Evolutionary conservation across 2,113 vertebrate species (phyloP), one percentile per base, ranked within the genome.

Genomic region (Ginglymostoma cirratum): DNA sequence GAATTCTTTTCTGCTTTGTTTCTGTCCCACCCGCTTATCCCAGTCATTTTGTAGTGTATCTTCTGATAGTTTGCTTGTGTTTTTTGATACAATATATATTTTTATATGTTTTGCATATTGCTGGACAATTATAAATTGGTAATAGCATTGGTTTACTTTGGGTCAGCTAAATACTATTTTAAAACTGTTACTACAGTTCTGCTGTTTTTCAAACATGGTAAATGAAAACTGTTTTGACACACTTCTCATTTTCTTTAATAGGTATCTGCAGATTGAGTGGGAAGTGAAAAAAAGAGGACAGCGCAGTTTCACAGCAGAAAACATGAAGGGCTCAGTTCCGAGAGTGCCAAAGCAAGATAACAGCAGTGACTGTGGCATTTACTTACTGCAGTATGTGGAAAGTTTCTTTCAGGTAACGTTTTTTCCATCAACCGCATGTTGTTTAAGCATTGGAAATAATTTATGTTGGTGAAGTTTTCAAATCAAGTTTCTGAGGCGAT

Each of bases 321-420:
- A 97, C 80, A 98, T 99, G 98, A 97, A 98, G 96, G 98, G 98
- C 95, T 98, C 98, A 0, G 98, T 98, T 96, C 99, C 99, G 96
- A 97, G 97, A 96, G 99, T 99, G 96, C 99, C 99, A 89, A 98
- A 99, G 96, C 99, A 99, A 97, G 98, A 99, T 97, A 99, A 99
- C 96, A 98, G 98, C 97, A 99, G 98, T 96, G 99, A 99, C 96
- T 99, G 99, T 96, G 99, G 99, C 24, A 97, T 99, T 21, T 99
- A 99, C 96, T 98, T 99, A 96, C 97, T 99, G 72, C 99, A 99
- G 5, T 99, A 99, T 78, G 99, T 99, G 14, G 99, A 99, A 97
- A 99, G 98, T 96, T 99, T 99, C 97, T 97, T 99, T 61, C 98
- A 99, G 98, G 99, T 99, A 97, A n/a, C n/a, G 2, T 48, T 48